Conservation (phyloP, 2,888 invertebrate genomes). For the Netelia melanura region DNA sequence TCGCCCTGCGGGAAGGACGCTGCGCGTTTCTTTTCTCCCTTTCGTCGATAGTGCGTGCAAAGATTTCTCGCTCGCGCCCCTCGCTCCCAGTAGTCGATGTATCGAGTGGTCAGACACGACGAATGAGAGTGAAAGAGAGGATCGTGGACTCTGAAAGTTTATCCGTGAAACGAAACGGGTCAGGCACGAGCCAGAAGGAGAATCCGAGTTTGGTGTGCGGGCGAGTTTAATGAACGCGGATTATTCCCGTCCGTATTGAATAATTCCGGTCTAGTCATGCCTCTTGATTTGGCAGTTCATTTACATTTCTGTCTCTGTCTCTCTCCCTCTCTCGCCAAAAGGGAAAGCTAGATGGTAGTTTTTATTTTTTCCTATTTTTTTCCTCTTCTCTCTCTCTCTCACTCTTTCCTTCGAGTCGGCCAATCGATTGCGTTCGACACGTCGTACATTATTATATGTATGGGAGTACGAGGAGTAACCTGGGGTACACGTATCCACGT, state of each 20-base stretch:
- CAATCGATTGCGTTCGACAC: conserved; percentile 49
- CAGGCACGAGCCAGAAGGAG: conserved; percentile 29
- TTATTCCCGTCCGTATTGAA: conserved; percentile 38
- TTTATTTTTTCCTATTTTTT: neutral
- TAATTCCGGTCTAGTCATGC: conserved; percentile 54
- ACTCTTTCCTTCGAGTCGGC: conserved; percentile 2
- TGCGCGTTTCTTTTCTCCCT: conserved; percentile 4
- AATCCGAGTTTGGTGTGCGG: conserved; percentile 33
- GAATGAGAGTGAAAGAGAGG: neutral
- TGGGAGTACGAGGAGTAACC: conserved; percentile 9
- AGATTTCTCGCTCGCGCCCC: neutral
- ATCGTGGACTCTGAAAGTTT: conserved; percentile 1
- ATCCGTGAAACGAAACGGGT: conserved; percentile 26
- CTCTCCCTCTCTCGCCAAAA: conserved; percentile 25
- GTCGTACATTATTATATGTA: conserved; percentile 50
- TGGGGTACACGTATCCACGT: conserved; percentile 7
- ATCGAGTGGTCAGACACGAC: conserved; percentile 52
- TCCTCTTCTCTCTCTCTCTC: neutral
- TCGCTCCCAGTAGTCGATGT: conserved; percentile 46
- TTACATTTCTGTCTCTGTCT: conserved; percentile 27
- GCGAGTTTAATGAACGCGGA: conserved; percentile 29
- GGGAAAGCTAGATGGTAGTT: conserved; percentile 40
- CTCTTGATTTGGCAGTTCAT: conserved; percentile 46
- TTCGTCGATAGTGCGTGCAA: conserved; percentile 36
- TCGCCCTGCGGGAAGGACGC: neutral